Evolutionary conservation across 2,797 vertebrate species (phyloP), one percentile per base, ranked within the genome.

Genomic region (Decapterus maruadsi): DNA sequence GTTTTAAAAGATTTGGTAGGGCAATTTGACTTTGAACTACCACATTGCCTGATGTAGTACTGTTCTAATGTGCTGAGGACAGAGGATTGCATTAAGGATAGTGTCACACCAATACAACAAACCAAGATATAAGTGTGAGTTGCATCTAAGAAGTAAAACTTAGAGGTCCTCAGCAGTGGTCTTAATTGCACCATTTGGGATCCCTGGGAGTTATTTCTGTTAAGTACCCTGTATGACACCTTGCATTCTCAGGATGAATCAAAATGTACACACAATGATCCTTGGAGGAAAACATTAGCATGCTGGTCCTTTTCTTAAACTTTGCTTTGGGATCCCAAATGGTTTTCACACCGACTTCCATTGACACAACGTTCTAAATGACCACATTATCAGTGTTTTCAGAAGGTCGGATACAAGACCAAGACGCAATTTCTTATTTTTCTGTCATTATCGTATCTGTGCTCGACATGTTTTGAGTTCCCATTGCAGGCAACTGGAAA

Each of bases 51-150:
- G 43, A 56, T 26, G 26, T 36, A 7, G 66, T 48, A 40, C 60
- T 77, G 69, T 64, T 75, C 63, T 58, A 46, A 72, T 68, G 82
- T 26, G 22, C 63, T 46, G 71, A 55, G 57, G 40, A 73, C 43
- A 73, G 65, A 60, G 43, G 34, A 45, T 8, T 51, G 54, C 17
- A 67, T 43, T 68, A 36, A 67, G n/a, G 60, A 53, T 14, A 51
- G 20, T 13, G 19, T 26, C 59, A 69, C 42, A 20, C 57, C 38
- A 55, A 58, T 56, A 70, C 19, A 64, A 66, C 61, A 65, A 66
- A 50, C 38, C 0, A 61, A 17, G 45, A 58, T 20, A 46, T 8
- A 40, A 46, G 58, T 59, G 50, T 56, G 29, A 45, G 19, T 17
- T 55, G 14, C 13, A 34, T 34, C n/a, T 2, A 40, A 57, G 6